These are phyloP conservation scores for Nezara viridula DNA, from an alignment of 2,888 invertebrate species.

Conservation along the genomic window DNA sequence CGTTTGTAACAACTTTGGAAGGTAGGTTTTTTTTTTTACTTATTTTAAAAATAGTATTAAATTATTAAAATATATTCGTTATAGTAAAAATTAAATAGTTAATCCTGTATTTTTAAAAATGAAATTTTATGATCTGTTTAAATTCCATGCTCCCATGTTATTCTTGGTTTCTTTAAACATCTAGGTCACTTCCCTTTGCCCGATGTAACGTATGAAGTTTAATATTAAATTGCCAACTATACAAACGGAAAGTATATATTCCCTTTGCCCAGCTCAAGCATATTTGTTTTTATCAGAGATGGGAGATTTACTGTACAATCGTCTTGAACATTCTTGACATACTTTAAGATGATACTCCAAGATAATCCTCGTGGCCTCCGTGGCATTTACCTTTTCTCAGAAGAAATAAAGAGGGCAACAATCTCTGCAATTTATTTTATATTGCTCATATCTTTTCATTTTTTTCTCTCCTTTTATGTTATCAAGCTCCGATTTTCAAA, in stretches of 20 bases:
- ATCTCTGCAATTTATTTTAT: background rate
- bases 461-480: background rate
- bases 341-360: background rate
- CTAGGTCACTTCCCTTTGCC: background rate
- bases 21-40: no score
- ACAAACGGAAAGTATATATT: background rate
- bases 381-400: background rate
- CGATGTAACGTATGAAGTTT: background rate
- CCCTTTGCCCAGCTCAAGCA: background rate
- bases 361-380: background rate
- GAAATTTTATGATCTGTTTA: no score
- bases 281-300: background rate
- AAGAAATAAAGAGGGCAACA: background rate
- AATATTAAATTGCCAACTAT: background rate
- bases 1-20: no score
- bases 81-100: no score
- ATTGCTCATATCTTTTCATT: background rate
- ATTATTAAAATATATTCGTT: no score
- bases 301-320: background rate
- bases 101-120: no score
- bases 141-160: background rate
- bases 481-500: no score
- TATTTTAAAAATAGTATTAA: no score
- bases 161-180: background rate
- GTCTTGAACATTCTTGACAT: background rate